Evolutionary conservation across 2,797 vertebrate genomes (phyloP).

Genomic region (Kryptopterus vitreolus): DNA sequence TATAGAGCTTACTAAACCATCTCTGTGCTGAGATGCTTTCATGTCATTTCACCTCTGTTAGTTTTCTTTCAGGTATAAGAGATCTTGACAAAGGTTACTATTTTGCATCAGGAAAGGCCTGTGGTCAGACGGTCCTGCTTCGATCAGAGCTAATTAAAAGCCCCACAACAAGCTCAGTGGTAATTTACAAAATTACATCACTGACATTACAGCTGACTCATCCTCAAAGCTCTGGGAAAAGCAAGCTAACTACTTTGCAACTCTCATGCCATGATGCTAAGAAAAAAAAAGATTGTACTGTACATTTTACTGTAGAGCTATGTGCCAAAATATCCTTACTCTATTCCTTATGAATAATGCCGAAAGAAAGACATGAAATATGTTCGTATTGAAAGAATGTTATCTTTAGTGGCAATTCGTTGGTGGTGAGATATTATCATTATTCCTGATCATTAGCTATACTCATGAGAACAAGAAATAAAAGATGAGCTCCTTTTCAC

Average conservation of each 20-base stretch:
- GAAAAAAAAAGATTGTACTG: background rate
- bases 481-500: background rate
- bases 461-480: background rate
- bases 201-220: constrained; percentile 71
- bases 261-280: constrained; percentile 22
- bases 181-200: constrained; percentile 70
- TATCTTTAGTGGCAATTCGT: background rate
- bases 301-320: background rate
- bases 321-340: background rate
- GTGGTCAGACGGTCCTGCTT: constrained; percentile 24
- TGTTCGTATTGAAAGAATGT: background rate
- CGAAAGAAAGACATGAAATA: background rate
- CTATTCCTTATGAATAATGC: background rate
- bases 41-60: background rate
- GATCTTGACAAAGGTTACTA: constrained; percentile 17
- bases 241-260: constrained; percentile 33
- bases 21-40: constrained; percentile 2
- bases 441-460: background rate
- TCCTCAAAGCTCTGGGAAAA: constrained; percentile 43
- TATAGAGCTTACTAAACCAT: background rate
- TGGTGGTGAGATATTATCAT: background rate
- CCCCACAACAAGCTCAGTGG: constrained; percentile 55
- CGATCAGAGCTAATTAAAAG: constrained; percentile 48
- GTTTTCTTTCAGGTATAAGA: background rate
- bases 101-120: constrained; percentile 23